Percentiles rank a stretch among this genome's conserved stretches.
phyloP scores from a whole-genome alignment of 2,113 vertebrate species.

The Chamaetylas fuelleborni region DNA sequence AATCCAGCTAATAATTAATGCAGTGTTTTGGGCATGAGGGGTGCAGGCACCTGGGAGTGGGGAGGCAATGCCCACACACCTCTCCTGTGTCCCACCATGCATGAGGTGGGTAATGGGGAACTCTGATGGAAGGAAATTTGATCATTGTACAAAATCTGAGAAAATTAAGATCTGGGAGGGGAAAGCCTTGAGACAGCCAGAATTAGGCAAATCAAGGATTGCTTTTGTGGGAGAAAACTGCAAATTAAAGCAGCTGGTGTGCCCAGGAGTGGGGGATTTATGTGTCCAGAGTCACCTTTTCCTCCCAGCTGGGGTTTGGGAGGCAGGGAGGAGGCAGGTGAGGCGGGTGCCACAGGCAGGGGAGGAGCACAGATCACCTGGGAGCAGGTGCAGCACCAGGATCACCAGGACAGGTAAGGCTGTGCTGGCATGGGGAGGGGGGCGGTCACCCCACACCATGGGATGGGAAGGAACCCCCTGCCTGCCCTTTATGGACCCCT shows the following conservation, averaged over 20 bases:
- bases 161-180: background rate
- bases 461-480: too few relatives aligned
- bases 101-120: rapidly evolving
- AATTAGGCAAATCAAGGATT: background rate
- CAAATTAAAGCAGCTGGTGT: rapidly evolving
- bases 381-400: background rate
- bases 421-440: background rate
- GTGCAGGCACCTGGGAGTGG: rapidly evolving
- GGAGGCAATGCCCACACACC: background rate
- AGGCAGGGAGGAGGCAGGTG: background rate
- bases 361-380: slow-evolving; percentile 41
- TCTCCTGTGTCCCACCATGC: background rate
- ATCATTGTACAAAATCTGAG: background rate
- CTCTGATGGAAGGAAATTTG: background rate
- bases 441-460: rapidly evolving
- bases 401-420: background rate
- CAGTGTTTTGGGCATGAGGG: rapidly evolving
- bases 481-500: background rate
- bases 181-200: background rate
- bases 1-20: background rate
- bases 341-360: background rate
- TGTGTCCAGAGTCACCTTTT: too few relatives aligned
- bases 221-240: background rate
- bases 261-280: background rate
- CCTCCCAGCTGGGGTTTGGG: background rate